These are phyloP conservation scores for Lepidurus packardi DNA, from an alignment of 1,140 invertebrate species.

Conservation along the genomic window DNA sequence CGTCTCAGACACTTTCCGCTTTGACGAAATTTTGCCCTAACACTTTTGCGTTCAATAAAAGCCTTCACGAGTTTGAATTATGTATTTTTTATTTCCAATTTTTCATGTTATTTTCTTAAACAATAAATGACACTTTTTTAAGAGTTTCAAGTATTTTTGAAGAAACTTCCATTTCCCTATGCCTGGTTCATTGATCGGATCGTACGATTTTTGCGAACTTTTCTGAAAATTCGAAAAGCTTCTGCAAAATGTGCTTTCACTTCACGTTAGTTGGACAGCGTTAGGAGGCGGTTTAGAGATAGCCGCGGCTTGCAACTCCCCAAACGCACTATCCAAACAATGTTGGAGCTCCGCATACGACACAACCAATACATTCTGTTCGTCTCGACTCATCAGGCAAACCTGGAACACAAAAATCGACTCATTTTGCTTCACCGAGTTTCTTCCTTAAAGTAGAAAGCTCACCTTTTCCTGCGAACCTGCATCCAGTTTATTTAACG, in stretches of 20 bases:
- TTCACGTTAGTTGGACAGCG: neutral
- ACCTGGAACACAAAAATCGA: constrained; percentile 56
- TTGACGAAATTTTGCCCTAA: constrained; percentile 52
- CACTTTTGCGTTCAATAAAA: constrained; percentile 12
- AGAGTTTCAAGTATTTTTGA: constrained; percentile 8
- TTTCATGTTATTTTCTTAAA: neutral
- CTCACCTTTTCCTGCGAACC: constrained; percentile 78
- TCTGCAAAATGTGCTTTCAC: neutral
- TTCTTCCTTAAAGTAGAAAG: too few species aligned
- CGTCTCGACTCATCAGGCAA: constrained; percentile 90
- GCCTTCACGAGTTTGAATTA: neutral
- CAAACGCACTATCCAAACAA: constrained; percentile 87
- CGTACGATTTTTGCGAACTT: neutral
- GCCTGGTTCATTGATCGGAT: neutral
- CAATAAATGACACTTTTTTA: constrained; percentile 17
- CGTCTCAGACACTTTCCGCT: constrained; percentile 71
- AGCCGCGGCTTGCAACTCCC: constrained; percentile 64
- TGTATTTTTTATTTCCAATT: constrained; percentile 20
- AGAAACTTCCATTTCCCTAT: constrained; percentile 14
- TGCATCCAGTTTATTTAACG: constrained; percentile 87
- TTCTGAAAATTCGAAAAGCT: too few species aligned
- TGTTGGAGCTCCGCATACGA: constrained; percentile 90
- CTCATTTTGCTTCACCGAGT: neutral
- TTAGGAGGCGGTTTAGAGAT: constrained; percentile 25
- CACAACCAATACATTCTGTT: constrained; percentile 90